Percentiles rank a stretch among this genome's conserved stretches.
These are phyloP conservation scores for Mactra quadrangularis DNA, from an alignment of 1,140 invertebrate genomes.

Conservation along the genomic window DNA sequence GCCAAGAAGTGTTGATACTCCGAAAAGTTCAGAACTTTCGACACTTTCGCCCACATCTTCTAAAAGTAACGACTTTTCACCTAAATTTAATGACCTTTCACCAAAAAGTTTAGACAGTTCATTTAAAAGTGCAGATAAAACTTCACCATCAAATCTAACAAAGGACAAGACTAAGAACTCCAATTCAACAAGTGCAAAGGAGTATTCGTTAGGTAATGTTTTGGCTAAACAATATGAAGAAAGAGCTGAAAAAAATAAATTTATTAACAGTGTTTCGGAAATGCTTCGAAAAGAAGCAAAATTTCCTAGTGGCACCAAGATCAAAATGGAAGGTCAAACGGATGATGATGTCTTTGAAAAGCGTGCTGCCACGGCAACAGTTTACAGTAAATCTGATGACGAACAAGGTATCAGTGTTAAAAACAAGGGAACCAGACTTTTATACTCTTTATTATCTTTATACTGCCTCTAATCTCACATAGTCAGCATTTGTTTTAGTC, in stretches of 20 bases:
- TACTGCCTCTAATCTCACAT: no score
- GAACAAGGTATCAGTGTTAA: no score
- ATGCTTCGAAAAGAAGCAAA: conserved; percentile 47
- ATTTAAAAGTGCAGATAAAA: conserved; percentile 9
- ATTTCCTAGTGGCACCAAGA: conserved; percentile 48
- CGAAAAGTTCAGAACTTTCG: conserved; percentile 14
- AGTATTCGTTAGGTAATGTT: background rate
- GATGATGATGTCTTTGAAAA: conserved; percentile 7
- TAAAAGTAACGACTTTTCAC: conserved; percentile 4
- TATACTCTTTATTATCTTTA: no score
- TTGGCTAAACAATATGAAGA: conserved; percentile 6
- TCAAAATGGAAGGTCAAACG: conserved; percentile 9
- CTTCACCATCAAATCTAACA: background rate
- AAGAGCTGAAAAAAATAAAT: conserved; percentile 31
- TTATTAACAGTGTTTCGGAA: conserved; percentile 38
- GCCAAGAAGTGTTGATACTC: conserved; percentile 34
- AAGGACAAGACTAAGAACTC: background rate
- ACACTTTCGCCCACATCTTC: background rate
- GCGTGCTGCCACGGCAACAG: no score
- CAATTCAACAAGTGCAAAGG: conserved; percentile 40
- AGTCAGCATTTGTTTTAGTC: no score
- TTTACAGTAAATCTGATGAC: no score
- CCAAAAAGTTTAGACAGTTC: background rate
- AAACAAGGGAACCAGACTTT: no score
- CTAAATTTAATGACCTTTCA: background rate